Conservation (phyloP, 2,888 invertebrate species). For the Hydrotaea cyrtoneurina region DNA sequence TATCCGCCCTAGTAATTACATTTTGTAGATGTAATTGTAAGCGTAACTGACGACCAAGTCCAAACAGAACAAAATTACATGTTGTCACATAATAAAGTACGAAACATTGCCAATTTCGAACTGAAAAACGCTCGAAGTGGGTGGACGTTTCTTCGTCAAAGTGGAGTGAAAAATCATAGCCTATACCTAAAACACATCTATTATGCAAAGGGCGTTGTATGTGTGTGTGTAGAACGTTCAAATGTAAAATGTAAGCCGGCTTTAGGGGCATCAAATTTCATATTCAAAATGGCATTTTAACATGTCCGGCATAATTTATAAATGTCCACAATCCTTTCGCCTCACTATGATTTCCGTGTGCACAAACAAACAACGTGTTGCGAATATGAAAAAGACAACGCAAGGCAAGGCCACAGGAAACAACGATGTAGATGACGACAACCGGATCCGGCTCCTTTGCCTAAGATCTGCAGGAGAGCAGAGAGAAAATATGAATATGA, state of each 20-base stretch:
- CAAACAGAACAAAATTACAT: no score
- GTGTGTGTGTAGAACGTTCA: neutral
- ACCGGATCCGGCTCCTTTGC: neutral
- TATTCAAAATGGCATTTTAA: constrained; percentile 81
- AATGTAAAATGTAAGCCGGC: constrained; percentile 67
- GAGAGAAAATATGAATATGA: neutral
- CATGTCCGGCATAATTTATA: constrained; percentile 81
- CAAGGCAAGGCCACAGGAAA: constrained; percentile 21
- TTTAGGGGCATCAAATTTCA: constrained; percentile 79
- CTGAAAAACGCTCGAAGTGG: no score
- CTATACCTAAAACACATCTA: constrained; percentile 15
- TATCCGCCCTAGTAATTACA: no score
- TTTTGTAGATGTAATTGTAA: no score
- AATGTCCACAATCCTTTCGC: constrained; percentile 72
- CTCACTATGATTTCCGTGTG: constrained; percentile 43
- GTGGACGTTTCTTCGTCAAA: no score
- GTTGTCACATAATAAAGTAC: no score
- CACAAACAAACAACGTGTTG: constrained; percentile 62
- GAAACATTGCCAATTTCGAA: no score
- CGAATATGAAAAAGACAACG: constrained; percentile 53
- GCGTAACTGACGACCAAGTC: no score
- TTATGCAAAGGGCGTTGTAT: constrained; percentile 1
- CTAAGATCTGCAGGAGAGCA: constrained; percentile 13
- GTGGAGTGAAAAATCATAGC: neutral
- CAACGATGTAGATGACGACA: neutral